Percentiles rank a stretch among this genome's conserved stretches.
These are phyloP conservation scores for Tamias sibiricus DNA, from an alignment of 2,113 vertebrate species.

Conservation along the genomic window DNA sequence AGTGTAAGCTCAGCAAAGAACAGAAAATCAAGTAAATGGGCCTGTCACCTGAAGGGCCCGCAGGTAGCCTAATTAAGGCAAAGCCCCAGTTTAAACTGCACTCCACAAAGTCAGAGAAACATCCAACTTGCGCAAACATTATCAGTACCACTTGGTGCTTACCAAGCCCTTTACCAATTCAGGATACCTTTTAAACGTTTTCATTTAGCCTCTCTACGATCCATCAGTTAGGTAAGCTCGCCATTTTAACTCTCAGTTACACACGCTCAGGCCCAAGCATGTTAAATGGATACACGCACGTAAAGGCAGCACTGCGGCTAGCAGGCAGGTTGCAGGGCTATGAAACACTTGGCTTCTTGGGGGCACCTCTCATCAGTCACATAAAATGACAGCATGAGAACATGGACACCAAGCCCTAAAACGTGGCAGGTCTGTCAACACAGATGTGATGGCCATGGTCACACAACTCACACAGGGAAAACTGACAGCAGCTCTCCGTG, in stretches of 20 bases:
- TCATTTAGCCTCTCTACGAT: neutral
- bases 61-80: neutral
- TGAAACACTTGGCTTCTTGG: neutral
- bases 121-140: neutral
- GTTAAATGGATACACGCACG: neutral
- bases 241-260: neutral
- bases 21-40: neutral
- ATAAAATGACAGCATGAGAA: neutral
- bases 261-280: neutral
- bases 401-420: neutral
- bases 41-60: neutral
- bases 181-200: neutral
- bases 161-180: neutral
- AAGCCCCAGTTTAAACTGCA: neutral
- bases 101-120: neutral
- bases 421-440: neutral
- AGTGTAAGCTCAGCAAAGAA: no score
- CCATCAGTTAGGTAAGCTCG: neutral
- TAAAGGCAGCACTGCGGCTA: neutral
- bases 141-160: no score
- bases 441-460: neutral
- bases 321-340: no score
- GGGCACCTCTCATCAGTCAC: neutral
- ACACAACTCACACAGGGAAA: accelerated
- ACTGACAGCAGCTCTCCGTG: neutral